Conservation (phyloP, 2,113 vertebrate species). For the Arvicanthis niloticus region DNA sequence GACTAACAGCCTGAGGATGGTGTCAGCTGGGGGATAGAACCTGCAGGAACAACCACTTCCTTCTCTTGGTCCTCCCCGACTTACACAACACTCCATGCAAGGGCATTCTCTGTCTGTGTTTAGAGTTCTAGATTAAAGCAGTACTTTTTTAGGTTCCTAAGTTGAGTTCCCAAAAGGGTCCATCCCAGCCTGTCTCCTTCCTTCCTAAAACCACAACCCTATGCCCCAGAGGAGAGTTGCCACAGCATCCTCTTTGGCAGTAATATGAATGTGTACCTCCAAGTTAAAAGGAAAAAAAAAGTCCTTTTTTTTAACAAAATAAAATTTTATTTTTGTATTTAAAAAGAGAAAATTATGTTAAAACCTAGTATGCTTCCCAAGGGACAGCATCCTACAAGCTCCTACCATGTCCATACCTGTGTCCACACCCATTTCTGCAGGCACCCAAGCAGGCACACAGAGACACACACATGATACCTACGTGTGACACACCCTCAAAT, state of each 20-base stretch:
- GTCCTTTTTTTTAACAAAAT: not conserved
- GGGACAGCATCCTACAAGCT: not conserved
- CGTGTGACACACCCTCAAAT: too few species aligned
- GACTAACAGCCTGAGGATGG: not conserved
- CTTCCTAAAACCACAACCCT: not conserved
- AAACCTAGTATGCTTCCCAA: not conserved
- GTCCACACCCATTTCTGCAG: not conserved
- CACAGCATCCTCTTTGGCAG: not conserved
- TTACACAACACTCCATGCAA: not conserved
- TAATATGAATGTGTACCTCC: not conserved
- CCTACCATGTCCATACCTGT: not conserved
- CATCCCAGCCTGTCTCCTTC: not conserved
- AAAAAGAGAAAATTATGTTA: not conserved
- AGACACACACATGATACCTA: not conserved
- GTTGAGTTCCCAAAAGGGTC: not conserved
- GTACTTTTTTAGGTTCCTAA: not conserved
- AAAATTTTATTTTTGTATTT: not conserved
- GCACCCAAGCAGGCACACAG: not conserved
- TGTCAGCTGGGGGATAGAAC: not conserved
- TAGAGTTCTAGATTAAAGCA: not conserved
- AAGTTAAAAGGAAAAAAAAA: not conserved
- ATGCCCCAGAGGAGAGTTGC: not conserved
- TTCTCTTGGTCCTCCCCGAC: not conserved
- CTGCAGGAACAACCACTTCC: not conserved
- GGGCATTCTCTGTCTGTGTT: not conserved